phyloP scores from a whole-genome alignment of 64 coral and sea anemone genomes.

The Porites australiensis region DNA sequence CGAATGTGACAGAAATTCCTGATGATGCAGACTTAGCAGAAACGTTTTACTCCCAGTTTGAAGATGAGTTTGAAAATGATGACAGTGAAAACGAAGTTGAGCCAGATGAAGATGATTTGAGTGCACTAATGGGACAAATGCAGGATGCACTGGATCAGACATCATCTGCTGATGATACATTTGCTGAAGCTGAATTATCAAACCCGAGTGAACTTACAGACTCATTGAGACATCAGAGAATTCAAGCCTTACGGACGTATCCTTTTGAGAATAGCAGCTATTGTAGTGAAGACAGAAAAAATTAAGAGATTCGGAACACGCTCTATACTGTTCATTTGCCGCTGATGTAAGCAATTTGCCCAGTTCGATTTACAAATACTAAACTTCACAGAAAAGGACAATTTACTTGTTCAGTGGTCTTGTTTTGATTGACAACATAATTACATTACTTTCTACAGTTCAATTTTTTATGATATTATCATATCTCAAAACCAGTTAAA shows the following conservation, averaged over 20 bases:
- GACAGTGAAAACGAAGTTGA: constrained; percentile 58
- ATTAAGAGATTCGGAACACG: too few relatives aligned
- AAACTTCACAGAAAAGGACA: too few relatives aligned
- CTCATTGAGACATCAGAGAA: constrained; percentile 82
- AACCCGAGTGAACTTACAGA: constrained; percentile 57
- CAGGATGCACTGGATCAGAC: constrained; percentile 87
- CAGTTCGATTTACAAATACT: too few relatives aligned
- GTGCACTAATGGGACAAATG: constrained; percentile 87
- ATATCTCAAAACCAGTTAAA: too few relatives aligned
- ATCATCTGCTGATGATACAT: constrained; percentile 37
- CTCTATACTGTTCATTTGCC: too few relatives aligned
- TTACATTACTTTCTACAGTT: too few relatives aligned
- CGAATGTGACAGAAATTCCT: constrained; percentile 80
- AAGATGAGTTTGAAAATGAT: constrained; percentile 95
- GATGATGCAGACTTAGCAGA: constrained; percentile 92
- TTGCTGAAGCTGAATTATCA: constrained; percentile 57
- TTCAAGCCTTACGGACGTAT: constrained; percentile 84
- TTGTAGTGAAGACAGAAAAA: background rate
- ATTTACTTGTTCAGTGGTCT: too few relatives aligned
- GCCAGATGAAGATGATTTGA: constrained; percentile 76
- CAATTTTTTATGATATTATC: too few relatives aligned
- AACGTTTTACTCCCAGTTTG: constrained; percentile 99
- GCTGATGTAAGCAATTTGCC: too few relatives aligned
- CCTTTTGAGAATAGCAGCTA: constrained; percentile 33
- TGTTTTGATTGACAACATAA: too few relatives aligned